Evolutionary conservation across 2,113 vertebrate genomes (phyloP).

Genomic region (Mormyrus iriodes): DNA sequence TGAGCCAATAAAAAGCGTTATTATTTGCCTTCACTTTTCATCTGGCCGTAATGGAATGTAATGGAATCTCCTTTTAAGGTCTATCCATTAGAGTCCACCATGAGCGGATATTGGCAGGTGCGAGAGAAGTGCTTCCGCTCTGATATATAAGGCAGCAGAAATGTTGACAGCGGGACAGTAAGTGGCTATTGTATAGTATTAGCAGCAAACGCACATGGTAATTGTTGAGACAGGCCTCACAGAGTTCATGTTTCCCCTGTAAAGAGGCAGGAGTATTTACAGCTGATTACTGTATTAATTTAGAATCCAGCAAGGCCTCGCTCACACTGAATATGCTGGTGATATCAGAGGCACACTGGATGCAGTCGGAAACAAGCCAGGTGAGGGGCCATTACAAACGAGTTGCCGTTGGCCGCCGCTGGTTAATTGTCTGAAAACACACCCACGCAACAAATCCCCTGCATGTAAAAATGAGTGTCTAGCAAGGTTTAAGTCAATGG

Average conservation of each 20-base stretch:
- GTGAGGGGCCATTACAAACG: neutral
- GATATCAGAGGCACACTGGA: neutral
- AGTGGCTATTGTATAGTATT: constrained; percentile 33
- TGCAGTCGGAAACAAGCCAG: neutral
- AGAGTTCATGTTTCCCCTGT: constrained; percentile 5
- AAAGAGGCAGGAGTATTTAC: constrained; percentile 48
- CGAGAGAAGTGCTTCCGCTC: constrained; percentile 32
- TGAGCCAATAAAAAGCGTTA: constrained; percentile 10
- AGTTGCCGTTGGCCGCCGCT: neutral
- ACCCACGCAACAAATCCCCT: constrained; percentile 6
- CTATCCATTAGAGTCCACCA: constrained; percentile 37
- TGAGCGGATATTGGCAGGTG: constrained; percentile 44
- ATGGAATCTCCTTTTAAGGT: constrained; percentile 41
- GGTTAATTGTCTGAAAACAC: neutral
- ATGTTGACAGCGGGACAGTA: constrained; percentile 37
- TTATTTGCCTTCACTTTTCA: constrained; percentile 28
- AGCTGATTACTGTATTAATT: constrained; percentile 59
- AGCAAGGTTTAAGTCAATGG: constrained; percentile 4
- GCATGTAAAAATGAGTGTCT: neutral
- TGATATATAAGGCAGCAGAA: constrained; percentile 39
- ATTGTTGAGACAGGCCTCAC: neutral
- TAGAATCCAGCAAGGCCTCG: constrained; percentile 59
- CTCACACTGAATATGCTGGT: constrained; percentile 36
- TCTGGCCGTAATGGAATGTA: constrained; percentile 41
- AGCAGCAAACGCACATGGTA: constrained; percentile 25